Evolutionary conservation across 1,140 invertebrate genomes (phyloP).

Genomic region (Subanguina moxae): DNA sequence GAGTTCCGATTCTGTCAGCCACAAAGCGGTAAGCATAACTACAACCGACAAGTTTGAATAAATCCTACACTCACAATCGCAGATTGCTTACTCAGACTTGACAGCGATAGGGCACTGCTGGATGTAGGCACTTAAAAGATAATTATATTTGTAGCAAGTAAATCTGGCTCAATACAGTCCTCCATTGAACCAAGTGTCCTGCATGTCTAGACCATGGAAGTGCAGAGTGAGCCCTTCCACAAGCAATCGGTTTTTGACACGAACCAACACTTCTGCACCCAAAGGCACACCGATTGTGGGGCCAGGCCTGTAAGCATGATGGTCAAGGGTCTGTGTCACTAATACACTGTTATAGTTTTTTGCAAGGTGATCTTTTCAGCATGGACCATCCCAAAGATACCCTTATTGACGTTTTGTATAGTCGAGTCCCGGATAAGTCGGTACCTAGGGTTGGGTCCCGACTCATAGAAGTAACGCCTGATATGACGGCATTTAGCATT

Average conservation of each 20-base stretch:
- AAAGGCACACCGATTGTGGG: conserved; percentile 6
- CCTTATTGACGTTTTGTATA: too few relatives aligned
- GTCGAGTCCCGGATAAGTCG: neutral
- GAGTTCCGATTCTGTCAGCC: conserved; percentile 11
- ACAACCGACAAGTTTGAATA: neutral
- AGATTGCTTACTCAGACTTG: conserved; percentile 7
- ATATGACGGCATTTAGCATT: too few relatives aligned
- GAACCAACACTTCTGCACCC: conserved; percentile 9
- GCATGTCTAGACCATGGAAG: conserved; percentile 8
- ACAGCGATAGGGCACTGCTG: conserved; percentile 11
- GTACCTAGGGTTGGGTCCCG: too few relatives aligned
- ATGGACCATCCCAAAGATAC: too few relatives aligned
- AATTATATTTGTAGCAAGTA: too few relatives aligned
- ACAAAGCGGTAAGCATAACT: conserved; percentile 8
- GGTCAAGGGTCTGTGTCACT: neutral
- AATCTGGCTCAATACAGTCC: too few relatives aligned
- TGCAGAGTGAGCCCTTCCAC: conserved; percentile 2
- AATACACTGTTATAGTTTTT: neutral
- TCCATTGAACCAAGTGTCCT: conserved; percentile 5
- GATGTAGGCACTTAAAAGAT: too few relatives aligned
- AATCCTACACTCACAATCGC: too few relatives aligned
- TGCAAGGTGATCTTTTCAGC: too few relatives aligned
- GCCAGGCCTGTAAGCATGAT: conserved; percentile 4
- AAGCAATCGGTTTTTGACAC: conserved; percentile 4
- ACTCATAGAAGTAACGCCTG: too few relatives aligned